Evolutionary conservation across 2,888 invertebrate species (phyloP).

Genomic region (Latrodectus hesperus): DNA sequence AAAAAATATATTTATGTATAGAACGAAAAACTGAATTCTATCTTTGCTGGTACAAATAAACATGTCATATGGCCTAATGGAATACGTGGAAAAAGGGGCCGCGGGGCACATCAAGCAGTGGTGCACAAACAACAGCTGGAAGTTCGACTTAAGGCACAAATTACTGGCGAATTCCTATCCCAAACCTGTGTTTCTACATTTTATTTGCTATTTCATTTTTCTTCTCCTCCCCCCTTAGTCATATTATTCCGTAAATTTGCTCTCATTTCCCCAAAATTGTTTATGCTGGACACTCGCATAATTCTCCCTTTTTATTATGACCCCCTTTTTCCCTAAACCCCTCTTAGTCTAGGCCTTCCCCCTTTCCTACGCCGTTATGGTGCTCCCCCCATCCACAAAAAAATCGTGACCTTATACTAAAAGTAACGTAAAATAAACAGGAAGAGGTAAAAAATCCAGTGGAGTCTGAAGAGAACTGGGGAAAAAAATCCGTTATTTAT

Average conservation of each 20-base stretch:
- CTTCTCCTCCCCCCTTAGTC: conserved; percentile 44
- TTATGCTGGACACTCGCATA: conserved; percentile 59
- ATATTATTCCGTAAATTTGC: conserved; percentile 64
- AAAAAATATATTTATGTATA: background rate
- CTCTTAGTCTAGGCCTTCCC: conserved; percentile 30
- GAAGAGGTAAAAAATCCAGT: conserved; percentile 47
- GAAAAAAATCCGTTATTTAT: conserved; percentile 63
- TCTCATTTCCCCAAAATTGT: conserved; percentile 52
- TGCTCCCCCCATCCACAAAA: conserved; percentile 9
- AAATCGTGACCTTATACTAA: conserved; percentile 55
- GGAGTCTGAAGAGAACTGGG: conserved; percentile 1
- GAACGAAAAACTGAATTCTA: conserved; percentile 33
- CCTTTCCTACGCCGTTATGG: conserved; percentile 3
- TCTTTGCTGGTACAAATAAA: conserved; percentile 40
- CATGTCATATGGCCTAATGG: conserved; percentile 51
- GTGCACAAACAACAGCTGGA: conserved; percentile 67
- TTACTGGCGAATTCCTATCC: conserved; percentile 61
- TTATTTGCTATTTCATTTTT: conserved; percentile 20
- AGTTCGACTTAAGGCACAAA: conserved; percentile 53
- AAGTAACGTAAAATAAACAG: conserved; percentile 66
- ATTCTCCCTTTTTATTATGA: conserved; percentile 38
- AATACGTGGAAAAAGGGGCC: conserved; percentile 18
- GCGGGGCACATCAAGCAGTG: conserved; percentile 23
- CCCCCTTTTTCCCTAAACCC: conserved; percentile 12
- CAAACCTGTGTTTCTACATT: conserved; percentile 30